Percentiles rank a stretch among this genome's conserved stretches.
phyloP scores from a whole-genome alignment of 2,113 vertebrate species.

The Mus musculus region DNA sequence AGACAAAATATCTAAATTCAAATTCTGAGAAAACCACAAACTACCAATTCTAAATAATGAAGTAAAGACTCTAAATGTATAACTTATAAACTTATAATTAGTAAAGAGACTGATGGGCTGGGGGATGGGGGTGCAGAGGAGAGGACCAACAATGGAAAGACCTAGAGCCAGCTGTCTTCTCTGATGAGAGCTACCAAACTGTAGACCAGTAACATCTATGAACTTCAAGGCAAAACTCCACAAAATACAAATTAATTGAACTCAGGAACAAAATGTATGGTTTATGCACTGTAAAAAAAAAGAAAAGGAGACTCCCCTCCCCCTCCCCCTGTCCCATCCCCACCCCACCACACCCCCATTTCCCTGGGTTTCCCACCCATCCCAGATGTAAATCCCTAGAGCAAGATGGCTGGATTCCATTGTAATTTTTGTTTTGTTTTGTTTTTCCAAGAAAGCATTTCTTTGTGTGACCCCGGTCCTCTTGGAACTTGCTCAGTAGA shows the following conservation, averaged over 20 bases:
- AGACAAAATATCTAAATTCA: not conserved
- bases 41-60: not conserved
- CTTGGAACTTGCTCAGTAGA: not conserved
- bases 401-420: not conserved
- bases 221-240: not conserved
- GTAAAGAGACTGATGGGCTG: not conserved
- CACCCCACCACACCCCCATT: too few species aligned
- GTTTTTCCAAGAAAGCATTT: not conserved
- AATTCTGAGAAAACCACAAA: not conserved
- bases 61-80: too few species aligned
- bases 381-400: not conserved
- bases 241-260: not conserved
- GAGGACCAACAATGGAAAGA: not conserved
- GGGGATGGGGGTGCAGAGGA: not conserved
- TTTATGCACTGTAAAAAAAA: not conserved
- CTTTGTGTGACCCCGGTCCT: not conserved
- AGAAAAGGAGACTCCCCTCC: too few species aligned
- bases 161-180: not conserved
- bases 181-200: not conserved
- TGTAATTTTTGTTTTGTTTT: not conserved
- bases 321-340: too few species aligned
- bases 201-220: not conserved
- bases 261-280: not conserved
- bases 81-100: not conserved
- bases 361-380: too few species aligned